Percentiles rank a stretch among this genome's conserved stretches.
Evolutionary conservation across 2,888 invertebrate species (phyloP).

Genomic region (Hybos culiciformis): DNA sequence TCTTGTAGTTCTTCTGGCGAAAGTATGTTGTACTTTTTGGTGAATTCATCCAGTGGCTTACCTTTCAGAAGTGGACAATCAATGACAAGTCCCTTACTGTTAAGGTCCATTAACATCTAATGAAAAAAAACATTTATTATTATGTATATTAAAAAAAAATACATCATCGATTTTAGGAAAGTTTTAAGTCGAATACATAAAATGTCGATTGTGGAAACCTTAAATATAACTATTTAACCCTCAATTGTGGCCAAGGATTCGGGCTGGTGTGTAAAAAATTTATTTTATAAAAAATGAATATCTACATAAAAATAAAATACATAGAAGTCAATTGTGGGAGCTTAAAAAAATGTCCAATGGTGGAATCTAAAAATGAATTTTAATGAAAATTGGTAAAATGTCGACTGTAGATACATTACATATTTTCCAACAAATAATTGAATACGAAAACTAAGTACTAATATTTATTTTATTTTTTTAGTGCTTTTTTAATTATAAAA

Average conservation of each 20-base stretch:
- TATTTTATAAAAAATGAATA: not conserved
- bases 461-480: too few relatives aligned
- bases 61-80: slow-evolving; percentile 68
- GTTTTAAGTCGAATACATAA: not conserved
- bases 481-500: too few relatives aligned
- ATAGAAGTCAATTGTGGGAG: too few relatives aligned
- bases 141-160: not conserved
- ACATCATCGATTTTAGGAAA: not conserved
- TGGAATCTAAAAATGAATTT: too few relatives aligned
- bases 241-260: too few relatives aligned
- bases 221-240: too few relatives aligned
- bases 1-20: slow-evolving; percentile 62
- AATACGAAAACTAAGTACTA: too few relatives aligned
- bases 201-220: not conserved
- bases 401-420: too few relatives aligned
- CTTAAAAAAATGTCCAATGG: too few relatives aligned
- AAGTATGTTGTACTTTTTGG: slow-evolving; percentile 64
- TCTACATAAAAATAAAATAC: not conserved
- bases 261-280: not conserved
- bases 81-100: slow-evolving; percentile 69
- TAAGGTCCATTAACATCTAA: slow-evolving; percentile 89
- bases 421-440: too few relatives aligned
- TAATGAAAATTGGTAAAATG: too few relatives aligned
- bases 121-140: slow-evolving; percentile 17
- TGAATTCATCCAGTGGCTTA: slow-evolving; percentile 74